A percentile compares a stretch with the other conserved stretches of the same genome.
Conservation (phyloP, 2,113 vertebrate species). For the Proteles cristata region DNA sequence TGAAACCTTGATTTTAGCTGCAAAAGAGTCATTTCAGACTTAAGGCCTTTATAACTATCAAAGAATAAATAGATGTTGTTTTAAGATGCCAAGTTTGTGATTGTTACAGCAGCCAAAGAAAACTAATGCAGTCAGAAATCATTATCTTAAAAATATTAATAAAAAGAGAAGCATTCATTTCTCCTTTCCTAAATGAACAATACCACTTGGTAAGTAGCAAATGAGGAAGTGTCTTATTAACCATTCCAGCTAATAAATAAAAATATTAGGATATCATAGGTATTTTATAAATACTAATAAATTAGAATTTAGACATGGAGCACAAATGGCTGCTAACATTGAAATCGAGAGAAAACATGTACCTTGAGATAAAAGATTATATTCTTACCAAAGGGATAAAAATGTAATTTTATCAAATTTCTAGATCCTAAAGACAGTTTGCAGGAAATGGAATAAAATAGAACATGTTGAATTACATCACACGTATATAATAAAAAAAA, state of each 20-base stretch:
- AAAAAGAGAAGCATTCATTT: background rate
- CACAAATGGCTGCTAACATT: background rate
- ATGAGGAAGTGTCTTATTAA: background rate
- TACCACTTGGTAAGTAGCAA: background rate
- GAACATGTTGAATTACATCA: background rate
- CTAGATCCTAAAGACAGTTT: background rate
- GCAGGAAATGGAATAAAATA: background rate
- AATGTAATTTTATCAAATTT: background rate
- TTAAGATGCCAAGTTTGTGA: background rate
- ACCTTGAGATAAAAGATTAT: background rate
- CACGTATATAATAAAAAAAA: background rate
- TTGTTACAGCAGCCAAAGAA: background rate
- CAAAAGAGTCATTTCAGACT: background rate
- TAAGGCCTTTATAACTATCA: background rate
- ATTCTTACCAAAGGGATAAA: background rate
- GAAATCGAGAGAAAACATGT: background rate
- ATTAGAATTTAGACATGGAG: background rate
- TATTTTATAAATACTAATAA: background rate
- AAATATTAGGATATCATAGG: background rate
- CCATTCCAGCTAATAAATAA: background rate
- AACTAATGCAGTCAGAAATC: background rate
- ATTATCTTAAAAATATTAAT: background rate
- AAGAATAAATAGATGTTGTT: background rate
- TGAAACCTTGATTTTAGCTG: background rate
- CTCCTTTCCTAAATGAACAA: background rate